Percentiles rank a stretch among this genome's conserved stretches.
These are phyloP conservation scores for Dasypolia templi DNA, from an alignment of 2,888 invertebrate species.

Conservation along the genomic window DNA sequence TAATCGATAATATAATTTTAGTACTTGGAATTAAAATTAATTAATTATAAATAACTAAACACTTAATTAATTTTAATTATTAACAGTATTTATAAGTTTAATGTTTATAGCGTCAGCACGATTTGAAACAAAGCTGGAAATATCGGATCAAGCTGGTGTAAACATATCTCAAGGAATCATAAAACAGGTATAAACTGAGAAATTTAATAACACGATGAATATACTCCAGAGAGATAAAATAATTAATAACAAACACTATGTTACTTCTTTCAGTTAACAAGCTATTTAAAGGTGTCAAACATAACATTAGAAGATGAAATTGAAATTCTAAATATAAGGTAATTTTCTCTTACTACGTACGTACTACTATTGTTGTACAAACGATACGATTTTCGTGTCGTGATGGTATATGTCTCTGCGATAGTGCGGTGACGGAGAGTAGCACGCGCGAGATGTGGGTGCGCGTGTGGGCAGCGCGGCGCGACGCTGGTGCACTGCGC, in stretches of 20 bases:
- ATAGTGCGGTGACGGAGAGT: conserved; percentile 75
- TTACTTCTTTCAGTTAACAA: conserved; percentile 89
- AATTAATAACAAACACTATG: neutral
- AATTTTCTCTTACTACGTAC: conserved; percentile 75
- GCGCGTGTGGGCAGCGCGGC: conserved; percentile 83
- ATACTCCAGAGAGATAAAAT: neutral
- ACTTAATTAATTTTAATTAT: too few relatives aligned
- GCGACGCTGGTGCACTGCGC: conserved; percentile 81
- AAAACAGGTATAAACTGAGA: conserved; percentile 76
- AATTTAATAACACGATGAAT: neutral
- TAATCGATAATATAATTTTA: neutral
- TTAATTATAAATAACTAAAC: too few relatives aligned
- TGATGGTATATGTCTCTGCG: neutral
- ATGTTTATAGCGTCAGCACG: conserved; percentile 89
- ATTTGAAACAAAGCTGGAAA: conserved; percentile 91
- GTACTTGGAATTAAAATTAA: too few relatives aligned
- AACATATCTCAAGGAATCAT: conserved; percentile 85
- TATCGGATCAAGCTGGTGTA: conserved; percentile 85
- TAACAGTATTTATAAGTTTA: neutral
- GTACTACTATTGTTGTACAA: neutral
- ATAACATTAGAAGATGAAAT: conserved; percentile 92
- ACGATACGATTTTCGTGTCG: neutral
- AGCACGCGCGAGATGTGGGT: conserved; percentile 80
- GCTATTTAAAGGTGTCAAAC: conserved; percentile 92
- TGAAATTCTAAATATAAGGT: conserved; percentile 93